Evolutionary conservation across 1,140 invertebrate genomes (phyloP).

Genomic region (Drosophila sechellia): DNA sequence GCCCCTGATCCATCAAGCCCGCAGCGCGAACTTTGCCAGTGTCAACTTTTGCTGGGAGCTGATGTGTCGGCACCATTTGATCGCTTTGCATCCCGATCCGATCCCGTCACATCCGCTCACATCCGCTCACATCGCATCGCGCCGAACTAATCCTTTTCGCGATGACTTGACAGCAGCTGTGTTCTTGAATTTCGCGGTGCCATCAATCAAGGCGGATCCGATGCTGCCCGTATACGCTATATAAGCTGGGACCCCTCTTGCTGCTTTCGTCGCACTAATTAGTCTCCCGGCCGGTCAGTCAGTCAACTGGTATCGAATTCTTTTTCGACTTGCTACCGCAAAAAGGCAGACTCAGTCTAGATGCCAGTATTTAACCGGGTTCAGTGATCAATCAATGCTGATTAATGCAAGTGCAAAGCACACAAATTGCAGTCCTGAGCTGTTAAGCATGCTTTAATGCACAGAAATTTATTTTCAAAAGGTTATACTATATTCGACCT

Average conservation of each 20-base stretch:
- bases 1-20: slow-evolving; percentile 67
- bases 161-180: slow-evolving; percentile 82
- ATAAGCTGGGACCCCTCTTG: slow-evolving; percentile 18
- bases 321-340: slow-evolving; percentile 43
- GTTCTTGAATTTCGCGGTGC: slow-evolving; percentile 84
- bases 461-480: not conserved
- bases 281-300: slow-evolving; percentile 62
- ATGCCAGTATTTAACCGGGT: slow-evolving; percentile 63
- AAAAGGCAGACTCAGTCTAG: slow-evolving; percentile 15
- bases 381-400: slow-evolving; percentile 80
- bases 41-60: slow-evolving; percentile 80
- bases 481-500: too few species aligned
- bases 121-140: slow-evolving; percentile 19
- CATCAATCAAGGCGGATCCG: slow-evolving; percentile 78
- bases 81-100: slow-evolving; percentile 35
- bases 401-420: slow-evolving; percentile 82
- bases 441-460: slow-evolving; percentile 7
- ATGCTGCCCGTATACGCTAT: slow-evolving; percentile 39
- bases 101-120: not conserved
- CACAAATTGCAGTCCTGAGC: slow-evolving; percentile 44
- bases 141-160: slow-evolving; percentile 82
- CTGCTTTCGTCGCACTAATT: slow-evolving; percentile 71
- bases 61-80: slow-evolving; percentile 80
- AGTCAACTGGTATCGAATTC: slow-evolving; percentile 63
- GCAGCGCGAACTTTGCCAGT: slow-evolving; percentile 60